Evolutionary conservation across 2,113 vertebrate genomes (phyloP), one percentile per base, ranked within the genome.

Genomic region (Smithornis capensis): DNA sequence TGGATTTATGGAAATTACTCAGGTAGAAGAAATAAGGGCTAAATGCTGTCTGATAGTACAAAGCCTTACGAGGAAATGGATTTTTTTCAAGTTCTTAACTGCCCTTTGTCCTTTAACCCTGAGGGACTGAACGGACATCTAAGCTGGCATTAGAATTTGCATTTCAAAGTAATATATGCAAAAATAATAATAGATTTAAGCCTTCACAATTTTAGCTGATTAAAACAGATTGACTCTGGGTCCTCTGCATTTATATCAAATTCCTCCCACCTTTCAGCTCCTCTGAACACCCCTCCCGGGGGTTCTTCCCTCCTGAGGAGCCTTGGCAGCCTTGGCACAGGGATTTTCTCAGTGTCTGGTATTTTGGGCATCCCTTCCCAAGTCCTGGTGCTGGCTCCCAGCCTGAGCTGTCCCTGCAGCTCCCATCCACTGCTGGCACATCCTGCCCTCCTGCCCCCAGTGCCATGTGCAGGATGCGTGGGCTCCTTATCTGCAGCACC

Each of bases 91-190:
- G 56, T 86, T 53, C 47, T 94, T 94, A 76, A 60, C 47, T 94
- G 55, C 79, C 78, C 50, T 91, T 94, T 91, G 76, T 94, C 93
- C 88, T 94, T 96, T 90, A 94, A 95, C 93, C 84, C 74, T 21
- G 87, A 59, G 83, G 96, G 87, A 89, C 49, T 68, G 78, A 5
- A 11, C 16, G 83, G 57, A 55, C 83, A 37, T 60, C 69, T 74
- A 67, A 93, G 59, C 27, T 52, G 73, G 49, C 53, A 16, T 87
- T 89, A 38, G 73, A 91, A 96, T 97, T 94, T 97, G 82, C 87
- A 96, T 97, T 97, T 97, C 96, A 93, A 96, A 97, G 88, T 70
- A 94, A 93, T 75, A 31, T 22, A 82, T 87, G 71, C 82, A 94
- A 95, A 97, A 95, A 79, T 45, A 88, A 94, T 84, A 88, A 80